A percentile compares a stretch with the other conserved stretches of the same genome.
Evolutionary conservation across 2,888 invertebrate genomes (phyloP).

Genomic region (Geotrupes spiniger): DNA sequence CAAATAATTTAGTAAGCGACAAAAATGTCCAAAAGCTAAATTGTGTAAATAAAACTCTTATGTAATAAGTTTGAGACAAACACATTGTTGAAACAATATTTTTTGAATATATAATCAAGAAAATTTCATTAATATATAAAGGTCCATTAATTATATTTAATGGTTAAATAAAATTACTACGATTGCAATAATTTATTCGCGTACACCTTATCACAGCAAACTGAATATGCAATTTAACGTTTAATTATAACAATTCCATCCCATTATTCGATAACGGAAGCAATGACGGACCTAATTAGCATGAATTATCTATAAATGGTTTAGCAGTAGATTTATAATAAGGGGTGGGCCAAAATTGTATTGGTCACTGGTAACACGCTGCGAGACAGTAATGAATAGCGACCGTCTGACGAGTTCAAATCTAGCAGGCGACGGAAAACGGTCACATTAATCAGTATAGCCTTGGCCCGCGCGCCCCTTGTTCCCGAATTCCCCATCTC

Average conservation of each 20-base stretch:
- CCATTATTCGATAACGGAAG: slow-evolving; percentile 35
- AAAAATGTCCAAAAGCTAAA: no score
- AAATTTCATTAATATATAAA: no score
- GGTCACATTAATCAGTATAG: slow-evolving; percentile 26
- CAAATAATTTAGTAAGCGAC: no score
- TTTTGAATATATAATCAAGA: no score
- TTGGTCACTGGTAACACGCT: slow-evolving; percentile 16
- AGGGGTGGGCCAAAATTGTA: slow-evolving; percentile 3
- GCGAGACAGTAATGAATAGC: slow-evolving; percentile 44
- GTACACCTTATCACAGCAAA: no score
- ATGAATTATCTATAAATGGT: slow-evolving; percentile 39
- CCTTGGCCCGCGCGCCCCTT: slow-evolving; percentile 27
- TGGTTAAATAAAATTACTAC: no score
- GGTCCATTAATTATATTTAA: no score
- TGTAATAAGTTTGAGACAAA: no score
- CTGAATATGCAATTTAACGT: no score
- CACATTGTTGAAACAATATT: no score
- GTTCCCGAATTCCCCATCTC: slow-evolving; percentile 37
- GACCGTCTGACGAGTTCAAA: slow-evolving; percentile 41
- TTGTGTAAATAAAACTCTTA: no score
- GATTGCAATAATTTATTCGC: no score
- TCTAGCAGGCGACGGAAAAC: slow-evolving; percentile 44
- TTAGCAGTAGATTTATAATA: slow-evolving; percentile 18
- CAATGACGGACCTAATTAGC: slow-evolving; percentile 41
- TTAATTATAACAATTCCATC: slow-evolving; percentile 10